Evolutionary conservation across 53 echinoderm and acorn worm species (phyloP), one percentile per base, ranked within the genome.

Genomic region (Crossaster papposus): DNA sequence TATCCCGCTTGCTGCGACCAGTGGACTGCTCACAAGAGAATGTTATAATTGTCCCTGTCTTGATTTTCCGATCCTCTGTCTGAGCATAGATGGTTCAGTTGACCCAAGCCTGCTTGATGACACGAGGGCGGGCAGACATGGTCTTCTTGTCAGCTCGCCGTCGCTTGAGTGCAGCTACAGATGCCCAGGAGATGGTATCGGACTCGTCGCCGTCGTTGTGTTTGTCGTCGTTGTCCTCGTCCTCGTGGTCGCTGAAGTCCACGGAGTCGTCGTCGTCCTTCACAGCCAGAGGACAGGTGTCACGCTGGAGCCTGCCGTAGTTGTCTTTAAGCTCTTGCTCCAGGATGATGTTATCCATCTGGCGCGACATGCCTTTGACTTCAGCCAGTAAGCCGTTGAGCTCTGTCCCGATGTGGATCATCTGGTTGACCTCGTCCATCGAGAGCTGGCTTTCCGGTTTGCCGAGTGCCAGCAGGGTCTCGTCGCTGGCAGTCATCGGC

Each of bases 171-270:
- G 34, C 6, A 15, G 13, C 14, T 58, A 17, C 15, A 4, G 78
- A 78, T 78, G 58, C 34, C 80, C 80, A 62, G 32, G 80, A 80
- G 32, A 62, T 62, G 63, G 80, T 80, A 80, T 62, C 80, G 63
- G 63, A 80, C 33, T 80, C 62, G 63, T 33, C 63, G 63, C 29
- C 62, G 62, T 62, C 51, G 31, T 31, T 58, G 62, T 80, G 58
- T 44, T 44, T 44, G 44, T 44, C 44, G 44, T 44, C 44, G 44
- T 44, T 44, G 44, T 44, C 44, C 2, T 54, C 55, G 54, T 55
- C 38, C 18, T 22, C 80, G 62, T 80, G 58, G 35, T 80, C 58
- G n/a, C 55, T 80, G 58, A 58, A 14, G 80, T 80, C 80, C 80
- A 80, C 58, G 80, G 80, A 80, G 55, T 36, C 20, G 23, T 36